phyloP scores from a whole-genome alignment of 1,140 invertebrate species.

The Diorhabda carinulata region DNA sequence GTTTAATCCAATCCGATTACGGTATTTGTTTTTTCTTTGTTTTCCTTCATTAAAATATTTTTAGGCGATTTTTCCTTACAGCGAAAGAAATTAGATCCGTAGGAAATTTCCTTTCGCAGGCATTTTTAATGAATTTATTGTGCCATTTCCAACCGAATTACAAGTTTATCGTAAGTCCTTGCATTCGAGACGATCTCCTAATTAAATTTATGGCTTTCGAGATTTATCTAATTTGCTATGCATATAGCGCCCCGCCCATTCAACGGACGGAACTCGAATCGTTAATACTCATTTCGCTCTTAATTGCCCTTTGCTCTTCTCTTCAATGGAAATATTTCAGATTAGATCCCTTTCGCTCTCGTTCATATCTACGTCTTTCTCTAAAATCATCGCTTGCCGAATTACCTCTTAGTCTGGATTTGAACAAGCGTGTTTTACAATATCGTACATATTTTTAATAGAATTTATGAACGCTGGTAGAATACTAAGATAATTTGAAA shows the following conservation, averaged over 20 bases:
- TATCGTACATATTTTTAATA: conserved; percentile 1
- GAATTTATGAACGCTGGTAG: not conserved
- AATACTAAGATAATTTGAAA: no score
- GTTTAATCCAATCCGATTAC: no score
- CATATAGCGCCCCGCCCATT: not conserved
- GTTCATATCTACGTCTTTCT: not conserved
- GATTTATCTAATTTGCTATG: conserved; percentile 2
- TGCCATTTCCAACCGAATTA: not conserved
- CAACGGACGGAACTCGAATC: conserved; percentile 1
- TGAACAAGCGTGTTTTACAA: not conserved
- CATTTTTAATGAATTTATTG: conserved; percentile 3
- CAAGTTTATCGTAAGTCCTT: conserved; percentile 2
- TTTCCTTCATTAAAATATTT: no score
- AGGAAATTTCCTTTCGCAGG: not conserved
- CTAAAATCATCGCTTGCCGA: conserved; percentile 1
- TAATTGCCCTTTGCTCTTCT: conserved; percentile 1
- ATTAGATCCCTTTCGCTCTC: not conserved
- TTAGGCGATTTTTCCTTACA: not conserved
- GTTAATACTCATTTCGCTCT: conserved; percentile 2
- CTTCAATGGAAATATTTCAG: conserved; percentile 2
- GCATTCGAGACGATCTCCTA: not conserved
- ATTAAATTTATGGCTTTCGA: conserved; percentile 2
- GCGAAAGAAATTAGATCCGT: not conserved
- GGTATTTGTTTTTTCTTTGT: no score
- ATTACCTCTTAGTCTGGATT: not conserved